Base-by-base conservation (phyloP, 2,888 invertebrate species). In the Lepidocyrtoides sp. region DNA sequence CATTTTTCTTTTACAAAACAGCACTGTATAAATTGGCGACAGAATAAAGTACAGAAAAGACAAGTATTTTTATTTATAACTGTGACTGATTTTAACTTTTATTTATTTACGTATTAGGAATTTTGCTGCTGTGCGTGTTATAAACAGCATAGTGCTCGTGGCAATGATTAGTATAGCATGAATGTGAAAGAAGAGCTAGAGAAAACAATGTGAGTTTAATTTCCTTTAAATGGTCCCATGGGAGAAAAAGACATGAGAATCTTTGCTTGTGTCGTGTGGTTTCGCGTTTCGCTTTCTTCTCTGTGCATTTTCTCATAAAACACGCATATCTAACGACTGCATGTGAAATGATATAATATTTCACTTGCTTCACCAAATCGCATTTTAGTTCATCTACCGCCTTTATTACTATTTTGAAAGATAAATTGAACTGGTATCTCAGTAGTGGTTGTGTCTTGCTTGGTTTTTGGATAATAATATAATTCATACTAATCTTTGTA, bases 221-320 rank as follows among this genome's bases (percentile, higher is more conserved):
- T 93, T 93, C 92, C 89, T 91, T 93, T 92, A 93, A 94, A 94
- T 91, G 91, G 92, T 75, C 93, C 92, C 93, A 51, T 51, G 93
- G 93, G 94, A 92, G n/a, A 60, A 12, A 32, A 36, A 54, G 36
- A 54, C 51, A 72, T 23, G 60, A 77, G 41, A 54, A 79, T 81
- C 57, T 17, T 72, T 41, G 8, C 44, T 82, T 63, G n/a, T n/a
- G n/a, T n/a, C n/a, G n/a, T n/a, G n/a, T n/a, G n/a, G n/a, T n/a
- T n/a, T n/a, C n/a, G n/a, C 10, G 17, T 20, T 82, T 20, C 12
- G 0, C 26, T 29, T 85, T 14, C 29, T 69, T 69, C 48, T 41
- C 41, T 69, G 36, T 32, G 23, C 17, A 54, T 7, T 60, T 29
- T 60, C 72, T 51, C 81, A 87, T 87, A 88, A 81, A 88, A 48